phyloP scores from a whole-genome alignment of 2,888 invertebrate species.

The Dynastes grantii region DNA sequence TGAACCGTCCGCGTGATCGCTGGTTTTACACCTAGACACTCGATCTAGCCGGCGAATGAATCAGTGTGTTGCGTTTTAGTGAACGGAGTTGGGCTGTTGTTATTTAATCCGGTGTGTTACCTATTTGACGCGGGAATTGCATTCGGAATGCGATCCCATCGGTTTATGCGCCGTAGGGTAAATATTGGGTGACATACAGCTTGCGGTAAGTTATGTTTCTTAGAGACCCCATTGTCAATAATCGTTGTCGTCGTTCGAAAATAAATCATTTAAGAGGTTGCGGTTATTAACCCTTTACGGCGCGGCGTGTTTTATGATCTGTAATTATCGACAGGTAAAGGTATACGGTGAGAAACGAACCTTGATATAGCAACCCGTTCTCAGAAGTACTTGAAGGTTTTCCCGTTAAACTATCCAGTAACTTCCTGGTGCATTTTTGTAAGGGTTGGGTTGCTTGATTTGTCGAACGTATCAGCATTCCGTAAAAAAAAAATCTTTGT shows the following conservation, averaged over 20 bases:
- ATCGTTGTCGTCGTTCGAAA: not conserved
- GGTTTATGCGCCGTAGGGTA: slow-evolving; percentile 26
- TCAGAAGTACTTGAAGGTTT: no score
- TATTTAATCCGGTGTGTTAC: not conserved
- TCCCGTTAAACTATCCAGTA: no score
- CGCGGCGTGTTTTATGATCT: not conserved
- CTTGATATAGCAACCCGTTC: no score
- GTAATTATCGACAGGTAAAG: no score
- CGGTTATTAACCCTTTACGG: slow-evolving; percentile 29
- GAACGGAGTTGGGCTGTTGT: not conserved
- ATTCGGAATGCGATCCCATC: slow-evolving; percentile 26
- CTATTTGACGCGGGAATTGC: slow-evolving; percentile 20
- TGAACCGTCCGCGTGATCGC: not conserved
- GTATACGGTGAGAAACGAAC: no score
- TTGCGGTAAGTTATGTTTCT: slow-evolving; percentile 43
- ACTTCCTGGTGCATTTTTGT: no score
- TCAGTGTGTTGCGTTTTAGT: not conserved
- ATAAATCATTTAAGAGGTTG: slow-evolving; percentile 34
- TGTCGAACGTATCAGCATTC: no score
- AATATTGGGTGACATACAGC: slow-evolving; percentile 43
- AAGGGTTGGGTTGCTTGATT: no score
- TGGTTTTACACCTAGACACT: not conserved
- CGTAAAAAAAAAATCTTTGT: no score
- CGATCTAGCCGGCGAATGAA: not conserved
- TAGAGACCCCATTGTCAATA: not conserved